Base-by-base conservation (phyloP, 1,140 invertebrate genomes). In the Ctenoplectra terminalis region DNA sequence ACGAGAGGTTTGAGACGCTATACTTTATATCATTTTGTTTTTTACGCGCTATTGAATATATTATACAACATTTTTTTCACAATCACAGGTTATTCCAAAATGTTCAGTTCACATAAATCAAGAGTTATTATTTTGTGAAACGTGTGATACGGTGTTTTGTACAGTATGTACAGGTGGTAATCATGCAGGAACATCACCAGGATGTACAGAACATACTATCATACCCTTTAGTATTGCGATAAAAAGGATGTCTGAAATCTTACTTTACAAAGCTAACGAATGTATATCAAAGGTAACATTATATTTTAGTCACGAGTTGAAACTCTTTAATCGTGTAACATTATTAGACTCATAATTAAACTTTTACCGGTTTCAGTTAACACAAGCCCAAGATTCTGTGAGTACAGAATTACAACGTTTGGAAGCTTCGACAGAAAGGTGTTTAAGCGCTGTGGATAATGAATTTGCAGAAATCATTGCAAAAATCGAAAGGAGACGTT, bases 201-300 rank as follows among this genome's bases (percentile, higher is more conserved):
- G 91, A 20, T 95, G 95, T 75, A 96, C 96, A 84, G 96, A 97
- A 90, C 97, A 98, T 90, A 98, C 97, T 54, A 97, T 99, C 82
- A 98, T 99, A 90, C 98, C 98, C 31, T 99, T 99, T 93, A 98
- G 98, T 46, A 98, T 99, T 92, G 98, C 98, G 61, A 98, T 99
- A 89, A 99, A 99, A 94, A 95, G 98, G 86, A 99, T 99, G 98
- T 98, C 98, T 0, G 98, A 99, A 94, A 99, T 99, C 92, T 94
- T 99, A 58, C 95, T 98, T 64, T 99, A 99, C 91, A 98, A 99
- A 95, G 98, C 98, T 17, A 98, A 99, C 89, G 97, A 98, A 92
- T 98, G 97, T 94, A 96, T 98, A 84, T 96, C 97, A 77, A 98
- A 98, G 94, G 96, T 97, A 87, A 94, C 52, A 23, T 50, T 75